A percentile compares a stretch with the other conserved stretches of the same genome.
These are phyloP conservation scores for Phataginus tetradactyla DNA, from an alignment of 2,797 vertebrate genomes.

Conservation along the genomic window DNA sequence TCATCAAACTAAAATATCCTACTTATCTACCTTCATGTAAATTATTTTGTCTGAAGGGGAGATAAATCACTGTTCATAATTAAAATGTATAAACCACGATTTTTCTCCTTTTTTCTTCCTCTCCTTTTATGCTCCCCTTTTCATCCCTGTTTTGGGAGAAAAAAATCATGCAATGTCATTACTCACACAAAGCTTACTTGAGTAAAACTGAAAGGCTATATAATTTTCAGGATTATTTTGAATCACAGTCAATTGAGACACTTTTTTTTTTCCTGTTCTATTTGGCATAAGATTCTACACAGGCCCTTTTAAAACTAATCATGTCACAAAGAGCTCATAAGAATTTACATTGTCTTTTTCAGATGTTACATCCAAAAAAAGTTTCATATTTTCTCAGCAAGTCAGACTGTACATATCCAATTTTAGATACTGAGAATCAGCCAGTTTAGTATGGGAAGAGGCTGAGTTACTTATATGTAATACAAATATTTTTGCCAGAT, in stretches of 20 bases:
- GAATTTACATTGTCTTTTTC: conserved; percentile 62
- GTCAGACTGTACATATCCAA: background rate
- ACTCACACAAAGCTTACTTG: conserved; percentile 77
- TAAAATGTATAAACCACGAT: background rate
- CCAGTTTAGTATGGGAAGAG: background rate
- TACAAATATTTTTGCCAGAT: conserved; percentile 67
- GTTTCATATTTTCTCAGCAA: conserved; percentile 65
- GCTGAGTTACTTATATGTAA: conserved; percentile 18
- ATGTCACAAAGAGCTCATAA: conserved; percentile 63
- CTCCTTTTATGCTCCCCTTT: conserved; percentile 60
- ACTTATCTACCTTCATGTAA: conserved; percentile 42
- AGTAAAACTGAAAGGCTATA: conserved; percentile 74
- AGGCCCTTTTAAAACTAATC: conserved; percentile 72
- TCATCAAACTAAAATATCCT: background rate
- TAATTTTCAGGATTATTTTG: conserved; percentile 55
- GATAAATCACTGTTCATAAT: conserved; percentile 24
- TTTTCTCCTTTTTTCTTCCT: background rate
- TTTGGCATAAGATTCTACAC: conserved; percentile 60
- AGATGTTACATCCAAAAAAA: conserved; percentile 62
- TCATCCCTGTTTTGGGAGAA: background rate
- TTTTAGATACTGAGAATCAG: conserved; percentile 48
- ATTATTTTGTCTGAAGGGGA: conserved; percentile 52
- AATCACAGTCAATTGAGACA: conserved; percentile 66
- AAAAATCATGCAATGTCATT: background rate
- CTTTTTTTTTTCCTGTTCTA: conserved; percentile 64